Conservation (phyloP, 2,888 invertebrate species). For the Synergus gifuensis region DNA sequence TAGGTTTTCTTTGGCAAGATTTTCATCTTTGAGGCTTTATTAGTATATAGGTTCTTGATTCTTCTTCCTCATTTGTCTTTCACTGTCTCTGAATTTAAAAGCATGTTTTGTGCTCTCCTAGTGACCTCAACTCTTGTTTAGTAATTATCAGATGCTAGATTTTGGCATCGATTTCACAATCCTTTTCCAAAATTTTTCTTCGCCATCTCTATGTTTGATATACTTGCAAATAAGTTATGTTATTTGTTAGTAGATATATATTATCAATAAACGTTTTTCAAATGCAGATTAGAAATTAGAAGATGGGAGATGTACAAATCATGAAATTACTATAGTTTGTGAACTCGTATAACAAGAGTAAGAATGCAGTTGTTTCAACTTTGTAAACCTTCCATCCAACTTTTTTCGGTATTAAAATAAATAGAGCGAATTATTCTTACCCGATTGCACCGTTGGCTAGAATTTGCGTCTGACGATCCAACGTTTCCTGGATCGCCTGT, state of each 20-base stretch:
- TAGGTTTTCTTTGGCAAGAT: slow-evolving; percentile 26
- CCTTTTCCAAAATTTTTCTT: neutral
- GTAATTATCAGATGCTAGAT: neutral
- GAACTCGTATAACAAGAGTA: neutral
- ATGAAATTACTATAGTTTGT: too few species aligned
- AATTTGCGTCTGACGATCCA: slow-evolving; percentile 87
- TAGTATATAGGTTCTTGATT: slow-evolving; percentile 2
- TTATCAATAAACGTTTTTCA: too few species aligned
- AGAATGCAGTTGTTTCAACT: neutral
- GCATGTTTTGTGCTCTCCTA: neutral
- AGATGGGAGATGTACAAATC: too few species aligned
- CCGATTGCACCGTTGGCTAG: slow-evolving; percentile 89
- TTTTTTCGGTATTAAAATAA: slow-evolving; percentile 22
- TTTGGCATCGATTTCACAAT: neutral
- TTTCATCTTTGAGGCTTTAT: neutral
- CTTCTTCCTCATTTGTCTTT: slow-evolving; percentile 16
- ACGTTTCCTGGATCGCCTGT: slow-evolving; percentile 88
- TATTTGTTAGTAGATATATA: too few species aligned
- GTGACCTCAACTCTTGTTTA: neutral
- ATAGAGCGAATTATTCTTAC: slow-evolving; percentile 79
- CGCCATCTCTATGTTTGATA: neutral
- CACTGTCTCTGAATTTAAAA: slow-evolving; percentile 6
- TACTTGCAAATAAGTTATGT: too few species aligned
- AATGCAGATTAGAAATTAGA: too few species aligned
- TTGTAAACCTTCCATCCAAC: neutral